These are phyloP conservation scores for Drosophila leontia DNA, from an alignment of 1,140 invertebrate species.

Conservation along the genomic window DNA sequence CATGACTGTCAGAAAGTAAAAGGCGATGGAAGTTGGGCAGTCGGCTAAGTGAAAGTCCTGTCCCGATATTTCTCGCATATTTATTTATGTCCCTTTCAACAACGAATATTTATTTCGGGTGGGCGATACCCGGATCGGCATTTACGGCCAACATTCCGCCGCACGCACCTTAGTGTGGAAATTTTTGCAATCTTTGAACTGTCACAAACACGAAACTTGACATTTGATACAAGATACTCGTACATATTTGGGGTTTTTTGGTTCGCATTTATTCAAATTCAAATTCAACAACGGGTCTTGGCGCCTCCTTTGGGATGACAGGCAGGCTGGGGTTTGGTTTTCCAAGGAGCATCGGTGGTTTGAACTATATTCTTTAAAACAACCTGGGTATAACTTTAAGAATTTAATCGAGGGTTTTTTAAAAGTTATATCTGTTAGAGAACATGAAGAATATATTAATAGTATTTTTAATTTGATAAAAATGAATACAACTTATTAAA, in stretches of 20 bases:
- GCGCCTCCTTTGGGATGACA: constrained; percentile 2
- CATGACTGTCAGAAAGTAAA: constrained; percentile 73
- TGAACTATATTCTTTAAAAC: not conserved
- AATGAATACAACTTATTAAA: too few relatives aligned
- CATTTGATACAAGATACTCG: constrained; percentile 44
- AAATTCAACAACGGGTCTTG: constrained; percentile 3
- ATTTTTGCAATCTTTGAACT: constrained; percentile 70
- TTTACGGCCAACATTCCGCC: constrained; percentile 25
- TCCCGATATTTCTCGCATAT: constrained; percentile 35
- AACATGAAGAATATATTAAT: not conserved
- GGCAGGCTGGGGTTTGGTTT: not conserved
- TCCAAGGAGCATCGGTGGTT: not conserved
- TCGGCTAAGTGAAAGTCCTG: constrained; percentile 52
- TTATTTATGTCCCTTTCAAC: constrained; percentile 54
- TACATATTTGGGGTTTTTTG: constrained; percentile 10
- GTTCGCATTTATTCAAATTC: constrained; percentile 6
- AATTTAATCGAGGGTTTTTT: not conserved
- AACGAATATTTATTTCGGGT: constrained; percentile 16
- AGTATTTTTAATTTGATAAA: too few relatives aligned
- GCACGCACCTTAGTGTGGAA: constrained; percentile 45
- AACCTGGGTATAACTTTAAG: not conserved
- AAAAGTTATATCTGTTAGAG: not conserved
- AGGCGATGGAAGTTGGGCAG: constrained; percentile 23
- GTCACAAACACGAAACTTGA: constrained; percentile 67
- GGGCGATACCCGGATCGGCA: not conserved